These are phyloP conservation scores for Portevinia maculata DNA, from an alignment of 2,888 invertebrate genomes.

Conservation along the genomic window DNA sequence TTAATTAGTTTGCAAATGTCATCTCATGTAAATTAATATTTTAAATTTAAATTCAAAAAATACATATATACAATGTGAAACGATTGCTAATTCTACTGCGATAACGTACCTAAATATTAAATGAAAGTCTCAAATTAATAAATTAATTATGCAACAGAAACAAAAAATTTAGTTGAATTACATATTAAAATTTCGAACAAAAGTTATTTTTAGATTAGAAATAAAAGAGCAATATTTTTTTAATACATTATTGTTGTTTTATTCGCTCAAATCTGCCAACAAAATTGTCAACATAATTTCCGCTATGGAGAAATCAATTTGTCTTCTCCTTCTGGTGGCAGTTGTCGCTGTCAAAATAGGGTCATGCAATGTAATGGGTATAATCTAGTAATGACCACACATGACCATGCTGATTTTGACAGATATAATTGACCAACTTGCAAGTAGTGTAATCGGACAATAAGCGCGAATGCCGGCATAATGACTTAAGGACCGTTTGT, in stretches of 20 bases:
- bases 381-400: too few relatives aligned
- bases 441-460: too few relatives aligned
- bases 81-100: slow-evolving; percentile 53
- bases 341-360: too few relatives aligned
- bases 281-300: too few relatives aligned
- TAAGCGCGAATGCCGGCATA: too few relatives aligned
- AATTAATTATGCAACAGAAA: slow-evolving; percentile 5
- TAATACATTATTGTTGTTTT: slow-evolving; percentile 45
- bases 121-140: slow-evolving; percentile 52
- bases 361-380: too few relatives aligned
- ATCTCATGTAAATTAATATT: slow-evolving; percentile 27
- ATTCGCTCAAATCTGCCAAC: not conserved
- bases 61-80: slow-evolving; percentile 9
- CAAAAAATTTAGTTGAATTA: slow-evolving; percentile 35
- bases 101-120: slow-evolving; percentile 62
- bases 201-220: slow-evolving; percentile 36
- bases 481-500: too few relatives aligned
- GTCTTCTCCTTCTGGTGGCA: too few relatives aligned
- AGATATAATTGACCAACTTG: too few relatives aligned
- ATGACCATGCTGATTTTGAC: too few relatives aligned
- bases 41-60: slow-evolving; percentile 10
- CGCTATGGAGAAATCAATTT: too few relatives aligned
- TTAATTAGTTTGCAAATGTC: slow-evolving; percentile 36
- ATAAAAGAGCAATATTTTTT: slow-evolving; percentile 73
- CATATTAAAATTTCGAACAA: slow-evolving; percentile 33